Evolutionary conservation across 2,797 vertebrate species (phyloP), one percentile per base, ranked within the genome.

Genomic region (Manis pentadactyla): DNA sequence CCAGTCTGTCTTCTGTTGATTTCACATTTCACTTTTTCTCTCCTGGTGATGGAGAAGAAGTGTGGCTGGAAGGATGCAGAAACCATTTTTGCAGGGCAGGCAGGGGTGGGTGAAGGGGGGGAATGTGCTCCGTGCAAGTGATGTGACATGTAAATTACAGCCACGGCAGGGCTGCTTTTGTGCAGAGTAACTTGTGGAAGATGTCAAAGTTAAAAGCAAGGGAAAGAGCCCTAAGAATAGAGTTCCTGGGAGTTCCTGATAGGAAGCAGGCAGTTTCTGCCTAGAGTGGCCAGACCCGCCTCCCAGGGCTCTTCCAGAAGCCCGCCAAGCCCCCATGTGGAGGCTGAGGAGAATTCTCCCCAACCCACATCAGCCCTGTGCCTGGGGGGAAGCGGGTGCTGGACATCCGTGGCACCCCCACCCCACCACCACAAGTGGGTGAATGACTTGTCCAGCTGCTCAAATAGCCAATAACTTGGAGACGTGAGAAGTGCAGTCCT

Each of bases 101-200:
- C 73, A 64, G 69, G 81, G 93, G 90, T 93, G 90, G 94, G 59
- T 71, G 83, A 73, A 83, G 96, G 92, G 96, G 97, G 95, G 94
- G 96, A 64, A 89, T 31, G 49, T 25, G 81, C 81, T 89, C 84
- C 57, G 74, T 9, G 21, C 63, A 59, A 95, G 93, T 46, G 75
- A 88, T 10, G 17, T 96, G 97, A 97, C 31, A 1, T 82, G 94
- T 59, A 98, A 98, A 98, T 98, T 98, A 97, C 55, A 98, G 90
- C 79, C 93, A 57, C 29, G 1, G 85, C 77, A 17, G 71, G 93
- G 91, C 79, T 96, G 96, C 91, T 95, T 96, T 96, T 88, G 61
- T 94, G 90, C 81, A 31, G 89, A 89, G 94, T 96, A 96, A 96
- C 97, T 97, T 97, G 87, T 89, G 77, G 94, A 82, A 96, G 96